phyloP scores from a whole-genome alignment of 2,797 vertebrate genomes.

The Bradypus variegatus region DNA sequence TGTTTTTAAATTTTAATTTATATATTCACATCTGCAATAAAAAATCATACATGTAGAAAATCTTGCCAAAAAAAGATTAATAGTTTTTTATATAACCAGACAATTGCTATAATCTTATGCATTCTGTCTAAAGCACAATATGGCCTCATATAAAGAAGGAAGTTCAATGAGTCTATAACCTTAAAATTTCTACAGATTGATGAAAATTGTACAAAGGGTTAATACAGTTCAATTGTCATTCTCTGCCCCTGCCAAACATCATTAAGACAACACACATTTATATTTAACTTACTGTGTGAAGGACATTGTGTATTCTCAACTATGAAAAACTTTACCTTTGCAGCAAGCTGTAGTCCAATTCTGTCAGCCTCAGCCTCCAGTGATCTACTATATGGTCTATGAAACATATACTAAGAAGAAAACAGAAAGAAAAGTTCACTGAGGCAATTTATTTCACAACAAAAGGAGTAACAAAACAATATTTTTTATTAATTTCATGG shows the following conservation, averaged over 20 bases:
- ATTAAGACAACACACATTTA: neutral
- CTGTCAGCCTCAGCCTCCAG: slow-evolving; percentile 92
- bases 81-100: neutral
- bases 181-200: neutral
- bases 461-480: slow-evolving; percentile 4
- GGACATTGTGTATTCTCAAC: neutral
- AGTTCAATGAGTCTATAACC: neutral
- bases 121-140: neutral
- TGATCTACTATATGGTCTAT: slow-evolving; percentile 87
- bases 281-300: neutral
- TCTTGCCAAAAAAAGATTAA: neutral
- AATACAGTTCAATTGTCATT: neutral
- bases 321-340: slow-evolving; percentile 82
- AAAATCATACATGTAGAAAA: neutral
- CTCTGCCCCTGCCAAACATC: neutral
- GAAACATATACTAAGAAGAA: slow-evolving; percentile 83
- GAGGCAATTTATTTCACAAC: slow-evolving; percentile 31
- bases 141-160: neutral
- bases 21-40: neutral
- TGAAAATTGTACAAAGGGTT: neutral
- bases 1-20: neutral
- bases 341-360: slow-evolving; percentile 88
- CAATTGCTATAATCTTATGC: neutral
- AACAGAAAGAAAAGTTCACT: slow-evolving; percentile 35
- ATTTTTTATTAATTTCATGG: slow-evolving; percentile 11